These are phyloP conservation scores for Itoplectis maculator DNA, from an alignment of 2,888 invertebrate species.

Conservation along the genomic window DNA sequence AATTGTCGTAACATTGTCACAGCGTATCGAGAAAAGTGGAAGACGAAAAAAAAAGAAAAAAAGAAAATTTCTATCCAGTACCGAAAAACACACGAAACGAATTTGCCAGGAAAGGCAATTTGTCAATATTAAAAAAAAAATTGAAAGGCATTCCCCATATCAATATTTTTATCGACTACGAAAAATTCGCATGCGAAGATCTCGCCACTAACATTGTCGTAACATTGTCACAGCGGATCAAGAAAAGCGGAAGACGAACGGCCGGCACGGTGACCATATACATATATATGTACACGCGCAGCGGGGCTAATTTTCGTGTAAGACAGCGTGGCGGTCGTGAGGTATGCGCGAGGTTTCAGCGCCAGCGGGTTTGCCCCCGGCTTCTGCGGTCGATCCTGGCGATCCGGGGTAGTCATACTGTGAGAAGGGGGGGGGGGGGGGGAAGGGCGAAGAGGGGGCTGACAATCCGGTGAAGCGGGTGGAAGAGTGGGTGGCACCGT, in stretches of 20 bases:
- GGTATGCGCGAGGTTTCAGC: slow-evolving; percentile 40
- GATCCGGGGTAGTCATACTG: slow-evolving; percentile 34
- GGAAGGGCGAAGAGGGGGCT: too few species aligned
- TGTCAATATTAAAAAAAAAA: too few species aligned
- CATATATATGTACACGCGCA: background rate
- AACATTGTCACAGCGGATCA: background rate
- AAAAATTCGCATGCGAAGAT: too few species aligned
- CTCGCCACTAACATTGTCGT: too few species aligned
- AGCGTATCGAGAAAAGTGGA: background rate
- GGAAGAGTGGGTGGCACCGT: background rate
- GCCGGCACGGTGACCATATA: background rate
- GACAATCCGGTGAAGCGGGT: slow-evolving; percentile 35
- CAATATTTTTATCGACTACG: too few species aligned
- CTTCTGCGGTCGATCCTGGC: slow-evolving; percentile 44
- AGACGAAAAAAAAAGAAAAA: too few species aligned
- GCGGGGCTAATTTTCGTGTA: slow-evolving; percentile 25
- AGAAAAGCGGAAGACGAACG: slow-evolving; percentile 18
- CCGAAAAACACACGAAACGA: background rate
- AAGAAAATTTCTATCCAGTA: too few species aligned
- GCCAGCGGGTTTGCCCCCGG: slow-evolving; percentile 37
- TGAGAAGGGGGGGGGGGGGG: too few species aligned
- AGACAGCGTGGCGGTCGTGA: slow-evolving; percentile 44
- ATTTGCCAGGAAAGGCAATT: background rate
- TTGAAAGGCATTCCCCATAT: background rate
- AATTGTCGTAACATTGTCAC: too few species aligned